Conservation (phyloP, 2,888 invertebrate species). For the Noctua fimbriata region DNA sequence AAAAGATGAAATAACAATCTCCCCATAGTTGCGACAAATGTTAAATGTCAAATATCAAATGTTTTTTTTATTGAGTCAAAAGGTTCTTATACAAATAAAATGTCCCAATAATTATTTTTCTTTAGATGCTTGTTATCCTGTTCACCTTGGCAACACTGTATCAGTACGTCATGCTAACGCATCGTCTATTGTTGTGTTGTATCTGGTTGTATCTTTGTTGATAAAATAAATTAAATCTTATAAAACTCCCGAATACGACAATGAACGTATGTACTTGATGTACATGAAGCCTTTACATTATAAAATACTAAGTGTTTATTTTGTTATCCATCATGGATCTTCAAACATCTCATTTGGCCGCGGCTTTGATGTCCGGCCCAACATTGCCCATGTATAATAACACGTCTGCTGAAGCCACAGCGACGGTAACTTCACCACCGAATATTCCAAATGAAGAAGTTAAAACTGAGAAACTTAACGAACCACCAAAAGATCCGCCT, state of each 20-base stretch:
- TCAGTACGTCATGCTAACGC: constrained; percentile 34
- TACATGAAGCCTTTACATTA: constrained; percentile 6
- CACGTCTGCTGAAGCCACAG: constrained; percentile 62
- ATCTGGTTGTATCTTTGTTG: constrained; percentile 38
- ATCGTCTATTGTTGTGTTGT: constrained; percentile 14
- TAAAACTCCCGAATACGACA: not conserved
- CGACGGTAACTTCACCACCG: constrained; percentile 54
- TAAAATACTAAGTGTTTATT: constrained; percentile 18
- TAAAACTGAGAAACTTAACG: constrained; percentile 78
- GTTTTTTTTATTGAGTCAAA: too few relatives aligned
- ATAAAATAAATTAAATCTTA: not conserved
- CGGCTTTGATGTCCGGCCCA: constrained; percentile 86
- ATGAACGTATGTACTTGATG: constrained; percentile 19
- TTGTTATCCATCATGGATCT: constrained; percentile 78
- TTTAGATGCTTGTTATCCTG: not conserved
- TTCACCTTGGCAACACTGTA: constrained; percentile 19
- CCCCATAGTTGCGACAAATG: not conserved
- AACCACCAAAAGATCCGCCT: constrained; percentile 75
- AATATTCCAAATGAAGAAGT: constrained; percentile 71
- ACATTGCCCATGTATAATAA: constrained; percentile 70
- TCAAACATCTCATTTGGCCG: constrained; percentile 88
- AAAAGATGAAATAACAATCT: too few relatives aligned
- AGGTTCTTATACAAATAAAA: too few relatives aligned
- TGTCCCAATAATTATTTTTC: not conserved
- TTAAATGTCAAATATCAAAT: too few relatives aligned